Base-by-base conservation (phyloP, 2,113 vertebrate species). In the Cynocephalus volans region DNA sequence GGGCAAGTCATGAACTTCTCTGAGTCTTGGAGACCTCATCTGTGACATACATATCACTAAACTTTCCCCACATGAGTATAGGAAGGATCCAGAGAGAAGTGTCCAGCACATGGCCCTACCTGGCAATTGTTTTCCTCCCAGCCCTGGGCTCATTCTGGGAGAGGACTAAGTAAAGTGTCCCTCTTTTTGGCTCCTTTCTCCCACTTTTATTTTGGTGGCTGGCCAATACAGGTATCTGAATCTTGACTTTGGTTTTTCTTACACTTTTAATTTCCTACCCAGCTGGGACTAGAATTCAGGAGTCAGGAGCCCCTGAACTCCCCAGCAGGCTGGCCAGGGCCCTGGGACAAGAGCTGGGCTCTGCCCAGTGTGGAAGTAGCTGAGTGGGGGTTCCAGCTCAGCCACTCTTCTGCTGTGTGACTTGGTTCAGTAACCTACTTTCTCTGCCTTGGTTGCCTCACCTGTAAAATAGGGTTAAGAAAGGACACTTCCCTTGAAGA, bases 391-490 rank as follows among this genome's bases (percentile, higher is more conserved):
- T 52, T 60, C 54, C 41, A 41, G 62, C 6, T 33, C 7, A 23
- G 67, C 62, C 19, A 1, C 28, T 67, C 28, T 75, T 94, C 72
- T 45, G 48, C 52, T 72, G 58, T 36, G 31, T 75, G 69, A 87
- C 48, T 90, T 89, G 72, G 36, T 70, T 96, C 62, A 11, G 72
- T 76, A 8, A 45, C 31, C 19, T 3, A 69, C 60, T 33, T 90
- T 81, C 54, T 95, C 84, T 90, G 65, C 28, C 65, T 85, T 1
- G 0, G 45, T 88, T 52, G 41, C 84, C 50, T 92, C 36, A 75
- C 24, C 45, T 97, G 23, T 89, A 83, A 72, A 92, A 60, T 33
- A 88, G 41, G 15, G n/a, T 82, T 76, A 79, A 65, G 58, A 72
- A 90, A 83, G 75, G 64, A 31, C 11, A 60, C 28, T 65, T 81